A percentile compares a stretch with the other conserved stretches of the same genome.
These are phyloP conservation scores for Xestobium rufovillosum DNA, from an alignment of 2,888 invertebrate species.

Conservation along the genomic window DNA sequence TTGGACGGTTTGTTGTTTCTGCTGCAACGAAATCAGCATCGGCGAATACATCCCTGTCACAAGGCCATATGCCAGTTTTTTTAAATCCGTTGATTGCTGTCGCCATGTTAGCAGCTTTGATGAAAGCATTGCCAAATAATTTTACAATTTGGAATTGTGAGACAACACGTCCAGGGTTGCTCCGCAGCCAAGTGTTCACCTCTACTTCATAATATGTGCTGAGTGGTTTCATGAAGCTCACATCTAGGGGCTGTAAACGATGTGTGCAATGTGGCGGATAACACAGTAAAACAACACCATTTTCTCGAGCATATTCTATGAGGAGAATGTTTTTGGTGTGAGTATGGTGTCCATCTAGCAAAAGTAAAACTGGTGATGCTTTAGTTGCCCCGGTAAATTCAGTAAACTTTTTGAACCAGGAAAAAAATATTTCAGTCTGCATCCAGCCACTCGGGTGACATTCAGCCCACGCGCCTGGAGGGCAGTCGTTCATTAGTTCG, in stretches of 20 bases:
- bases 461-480: slow-evolving; percentile 26
- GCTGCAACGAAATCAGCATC: too few species aligned
- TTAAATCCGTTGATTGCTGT: too few species aligned
- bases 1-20: too few species aligned
- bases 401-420: slow-evolving; percentile 16
- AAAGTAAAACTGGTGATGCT: slow-evolving; percentile 12
- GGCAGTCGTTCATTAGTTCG: slow-evolving; percentile 25
- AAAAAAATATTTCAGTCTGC: slow-evolving; percentile 11
- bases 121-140: not conserved
- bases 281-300: slow-evolving; percentile 22
- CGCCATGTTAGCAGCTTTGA: too few species aligned
- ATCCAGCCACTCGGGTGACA: slow-evolving; percentile 14
- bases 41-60: too few species aligned
- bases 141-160: slow-evolving; percentile 23
- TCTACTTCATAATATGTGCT: slow-evolving; percentile 25
- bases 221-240: slow-evolving; percentile 27
- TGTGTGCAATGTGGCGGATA: slow-evolving; percentile 25
- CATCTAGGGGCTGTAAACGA: slow-evolving; percentile 28
- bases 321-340: slow-evolving; percentile 22
- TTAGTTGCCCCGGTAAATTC: slow-evolving; percentile 6
- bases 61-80: too few species aligned
- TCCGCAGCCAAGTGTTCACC: slow-evolving; percentile 24
- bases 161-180: slow-evolving; percentile 28
- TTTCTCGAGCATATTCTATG: slow-evolving; percentile 30
- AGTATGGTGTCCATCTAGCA: slow-evolving; percentile 16